A percentile compares a stretch with the other conserved stretches of the same genome.
phyloP scores from a whole-genome alignment of 2,888 invertebrate genomes.

The Allolobophora icterica region DNA sequence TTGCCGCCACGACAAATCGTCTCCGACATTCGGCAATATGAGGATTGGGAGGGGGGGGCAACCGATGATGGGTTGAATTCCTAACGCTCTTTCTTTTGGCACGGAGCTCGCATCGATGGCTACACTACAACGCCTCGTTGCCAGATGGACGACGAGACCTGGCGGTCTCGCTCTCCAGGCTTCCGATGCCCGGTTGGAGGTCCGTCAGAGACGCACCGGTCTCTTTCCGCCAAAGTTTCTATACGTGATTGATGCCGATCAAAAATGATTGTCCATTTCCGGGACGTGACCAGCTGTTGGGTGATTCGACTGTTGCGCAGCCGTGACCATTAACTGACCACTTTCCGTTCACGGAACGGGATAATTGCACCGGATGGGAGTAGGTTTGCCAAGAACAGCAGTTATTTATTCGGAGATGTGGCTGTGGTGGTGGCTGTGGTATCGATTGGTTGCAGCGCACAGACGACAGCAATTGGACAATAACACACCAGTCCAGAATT shows the following conservation, averaged over 20 bases:
- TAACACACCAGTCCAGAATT: not conserved
- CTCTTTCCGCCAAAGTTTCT: not conserved
- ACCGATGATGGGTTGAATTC: not conserved
- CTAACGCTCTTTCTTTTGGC: not conserved
- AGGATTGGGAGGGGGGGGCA: not conserved
- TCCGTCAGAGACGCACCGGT: too few species aligned
- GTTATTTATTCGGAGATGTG: too few species aligned
- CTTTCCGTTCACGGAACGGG: not conserved
- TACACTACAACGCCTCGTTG: not conserved
- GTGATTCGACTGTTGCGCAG: too few species aligned
- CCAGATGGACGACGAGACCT: not conserved
- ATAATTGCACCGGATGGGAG: not conserved
- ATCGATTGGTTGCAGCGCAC: too few species aligned
- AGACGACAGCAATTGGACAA: too few species aligned
- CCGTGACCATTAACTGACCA: not conserved
- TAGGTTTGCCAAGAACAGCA: not conserved
- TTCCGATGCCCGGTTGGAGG: not conserved
- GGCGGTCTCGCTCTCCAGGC: too few species aligned
- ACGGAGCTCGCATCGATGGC: too few species aligned
- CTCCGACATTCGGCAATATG: not conserved
- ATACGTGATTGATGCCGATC: not conserved
- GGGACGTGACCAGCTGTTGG: too few species aligned
- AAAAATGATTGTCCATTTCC: not conserved
- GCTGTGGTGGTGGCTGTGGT: too few species aligned
- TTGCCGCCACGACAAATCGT: slow-evolving; percentile 5